Base-by-base conservation (phyloP, 2,113 vertebrate species). In the Triplophysa dalaica region DNA sequence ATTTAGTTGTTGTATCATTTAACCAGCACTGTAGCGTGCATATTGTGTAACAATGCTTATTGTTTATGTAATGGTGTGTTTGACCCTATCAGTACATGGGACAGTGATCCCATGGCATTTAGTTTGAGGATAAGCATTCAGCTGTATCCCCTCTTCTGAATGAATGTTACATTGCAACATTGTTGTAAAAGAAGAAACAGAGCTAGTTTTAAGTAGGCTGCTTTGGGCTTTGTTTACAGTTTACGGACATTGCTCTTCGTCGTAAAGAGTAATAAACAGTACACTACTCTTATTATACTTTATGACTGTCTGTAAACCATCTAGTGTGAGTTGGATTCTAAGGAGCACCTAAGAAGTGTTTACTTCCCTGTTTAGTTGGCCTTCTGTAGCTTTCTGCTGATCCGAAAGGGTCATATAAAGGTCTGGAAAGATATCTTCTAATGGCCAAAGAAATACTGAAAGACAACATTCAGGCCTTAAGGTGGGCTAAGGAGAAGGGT, bases 401-500 rank as follows among this genome's bases (percentile, higher is more conserved):
- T 78, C 79, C 69, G 16, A 83, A 80, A 80, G 72, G 62, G 66
- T 65, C 75, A 75, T 70, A 67, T 85, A 75, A 75, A 70, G 26
- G 17, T 12, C 45, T 81, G 43, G 24, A 77, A 81, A 77, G 82
- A 81, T 65, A 52, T 60, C 79, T 75, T 78, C 70, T 82, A 48
- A 54, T 66, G 54, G 58, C 80, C 19, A 11, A 54, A 69, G 70
- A 75, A 33, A 65, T 62, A 52, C 73, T 21, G 66, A n/a, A 63
- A 75, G 77, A 81, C 77, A 77, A 73, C 81, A 86, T 75, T 80
- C 70, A 85, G 77, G 82, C 82, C 81, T 77, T 86, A 78, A 84
- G 85, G 86, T 79, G 81, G 75, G 77, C 68, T 87, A 88, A 89
- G 75, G 85, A 85, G 84, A 86, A 82, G 61, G 85, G 77, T 70